Percentiles rank a stretch among this genome's conserved stretches.
phyloP scores from a whole-genome alignment of 2,888 invertebrate species.

The Spilarctia lutea region DNA sequence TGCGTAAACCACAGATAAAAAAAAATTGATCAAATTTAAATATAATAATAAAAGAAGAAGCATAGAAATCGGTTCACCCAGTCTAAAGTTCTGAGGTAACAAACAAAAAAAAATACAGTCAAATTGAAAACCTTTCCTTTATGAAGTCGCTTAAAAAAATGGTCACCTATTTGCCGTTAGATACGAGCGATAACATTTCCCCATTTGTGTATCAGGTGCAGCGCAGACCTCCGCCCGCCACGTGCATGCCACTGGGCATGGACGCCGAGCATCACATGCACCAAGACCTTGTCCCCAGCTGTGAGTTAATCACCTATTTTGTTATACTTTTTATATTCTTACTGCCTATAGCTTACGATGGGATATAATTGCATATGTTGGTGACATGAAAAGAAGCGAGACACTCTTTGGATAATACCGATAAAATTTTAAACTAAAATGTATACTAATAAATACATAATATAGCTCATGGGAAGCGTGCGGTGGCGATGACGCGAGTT shows the following conservation, averaged over 20 bases:
- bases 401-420: no score
- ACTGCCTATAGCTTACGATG: background rate
- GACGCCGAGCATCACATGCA: constrained; percentile 84
- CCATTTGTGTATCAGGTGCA: constrained; percentile 68
- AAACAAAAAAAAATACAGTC: background rate
- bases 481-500: no score
- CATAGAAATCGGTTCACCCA: background rate
- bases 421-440: no score
- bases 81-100: no score
- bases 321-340: background rate
- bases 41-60: no score
- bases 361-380: background rate
- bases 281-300: constrained; percentile 83
- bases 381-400: background rate
- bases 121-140: no score
- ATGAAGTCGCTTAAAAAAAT: background rate
- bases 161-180: background rate
- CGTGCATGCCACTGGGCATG: constrained; percentile 80
- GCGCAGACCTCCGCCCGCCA: constrained; percentile 78
- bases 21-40: no score
- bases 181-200: background rate
- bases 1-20: no score
- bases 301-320: constrained; percentile 62
- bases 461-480: no score
- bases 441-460: no score